Percentiles rank a stretch among this genome's conserved stretches.
Evolutionary conservation across 2,888 invertebrate genomes (phyloP).

Genomic region (Ischnus inquisitorius): DNA sequence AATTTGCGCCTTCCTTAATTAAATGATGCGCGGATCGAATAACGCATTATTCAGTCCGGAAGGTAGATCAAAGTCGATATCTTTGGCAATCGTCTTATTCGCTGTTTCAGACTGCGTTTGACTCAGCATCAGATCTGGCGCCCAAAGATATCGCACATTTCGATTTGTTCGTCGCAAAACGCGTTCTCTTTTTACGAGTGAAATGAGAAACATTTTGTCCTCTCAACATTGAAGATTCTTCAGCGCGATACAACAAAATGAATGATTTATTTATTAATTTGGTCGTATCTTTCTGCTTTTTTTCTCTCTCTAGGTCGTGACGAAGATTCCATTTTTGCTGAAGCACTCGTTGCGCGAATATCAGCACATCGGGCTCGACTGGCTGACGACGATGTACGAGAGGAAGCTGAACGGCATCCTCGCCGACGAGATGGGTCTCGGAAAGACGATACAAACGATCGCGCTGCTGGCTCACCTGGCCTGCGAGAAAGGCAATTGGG

Average conservation of each 20-base stretch:
- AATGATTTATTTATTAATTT: background rate
- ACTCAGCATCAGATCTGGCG: background rate
- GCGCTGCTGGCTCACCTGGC: slow-evolving; percentile 97
- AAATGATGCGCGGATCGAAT: slow-evolving; percentile 74
- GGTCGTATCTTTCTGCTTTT: slow-evolving; percentile 22
- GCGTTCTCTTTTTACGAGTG: background rate
- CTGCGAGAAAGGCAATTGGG: slow-evolving; percentile 97
- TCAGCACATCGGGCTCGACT: slow-evolving; percentile 98
- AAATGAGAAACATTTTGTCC: background rate
- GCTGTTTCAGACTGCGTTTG: background rate
- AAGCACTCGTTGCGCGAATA: slow-evolving; percentile 97
- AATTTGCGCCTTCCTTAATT: slow-evolving; percentile 80
- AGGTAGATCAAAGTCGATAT: slow-evolving; percentile 78
- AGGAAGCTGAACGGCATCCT: slow-evolving; percentile 98
- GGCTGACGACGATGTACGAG: slow-evolving; percentile 98
- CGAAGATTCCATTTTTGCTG: slow-evolving; percentile 96
- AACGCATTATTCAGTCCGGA: slow-evolving; percentile 80
- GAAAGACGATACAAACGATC: slow-evolving; percentile 99
- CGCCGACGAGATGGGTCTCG: slow-evolving; percentile 98
- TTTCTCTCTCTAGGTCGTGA: slow-evolving; percentile 89
- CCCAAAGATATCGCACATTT: slow-evolving; percentile 3
- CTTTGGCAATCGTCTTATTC: background rate
- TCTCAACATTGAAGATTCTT: no score
- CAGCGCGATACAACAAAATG: background rate
- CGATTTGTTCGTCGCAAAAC: no score